Evolutionary conservation across 2,113 vertebrate species (phyloP).

Genomic region (Rhadina sibilatrix): DNA sequence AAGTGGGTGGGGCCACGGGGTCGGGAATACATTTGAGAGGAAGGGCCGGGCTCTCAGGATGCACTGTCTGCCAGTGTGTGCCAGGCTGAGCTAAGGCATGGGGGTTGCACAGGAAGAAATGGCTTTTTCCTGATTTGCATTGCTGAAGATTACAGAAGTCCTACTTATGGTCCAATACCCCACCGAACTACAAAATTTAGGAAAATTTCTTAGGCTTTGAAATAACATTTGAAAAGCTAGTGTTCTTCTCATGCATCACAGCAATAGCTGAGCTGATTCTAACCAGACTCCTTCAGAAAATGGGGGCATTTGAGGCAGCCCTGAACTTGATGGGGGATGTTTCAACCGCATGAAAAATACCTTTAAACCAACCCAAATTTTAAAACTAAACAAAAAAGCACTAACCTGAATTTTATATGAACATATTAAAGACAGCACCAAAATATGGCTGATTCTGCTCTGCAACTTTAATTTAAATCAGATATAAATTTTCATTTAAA

Average conservation of each 20-base stretch:
- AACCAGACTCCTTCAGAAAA: not conserved
- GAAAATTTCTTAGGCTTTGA: not conserved
- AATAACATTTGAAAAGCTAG: not conserved
- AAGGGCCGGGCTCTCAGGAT: accelerated
- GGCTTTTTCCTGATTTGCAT: not conserved
- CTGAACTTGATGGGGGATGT: not conserved
- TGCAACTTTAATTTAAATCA: not conserved
- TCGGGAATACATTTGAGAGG: accelerated
- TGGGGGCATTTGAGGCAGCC: not conserved
- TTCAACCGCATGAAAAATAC: not conserved
- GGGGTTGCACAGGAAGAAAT: not conserved
- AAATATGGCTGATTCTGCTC: not conserved
- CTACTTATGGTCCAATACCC: not conserved
- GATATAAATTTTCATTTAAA: not conserved
- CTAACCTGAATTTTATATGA: not conserved
- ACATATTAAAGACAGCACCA: not conserved
- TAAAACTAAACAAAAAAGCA: not conserved
- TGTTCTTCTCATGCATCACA: not conserved
- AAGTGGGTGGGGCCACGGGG: not conserved
- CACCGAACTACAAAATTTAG: not conserved
- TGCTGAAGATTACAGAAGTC: not conserved
- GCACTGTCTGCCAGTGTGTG: accelerated
- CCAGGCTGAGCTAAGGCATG: not conserved
- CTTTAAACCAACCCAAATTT: not conserved
- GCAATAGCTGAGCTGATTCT: not conserved